These are phyloP conservation scores for Hydrolagus affinis DNA, from an alignment of 2,113 vertebrate species.

Conservation along the genomic window DNA sequence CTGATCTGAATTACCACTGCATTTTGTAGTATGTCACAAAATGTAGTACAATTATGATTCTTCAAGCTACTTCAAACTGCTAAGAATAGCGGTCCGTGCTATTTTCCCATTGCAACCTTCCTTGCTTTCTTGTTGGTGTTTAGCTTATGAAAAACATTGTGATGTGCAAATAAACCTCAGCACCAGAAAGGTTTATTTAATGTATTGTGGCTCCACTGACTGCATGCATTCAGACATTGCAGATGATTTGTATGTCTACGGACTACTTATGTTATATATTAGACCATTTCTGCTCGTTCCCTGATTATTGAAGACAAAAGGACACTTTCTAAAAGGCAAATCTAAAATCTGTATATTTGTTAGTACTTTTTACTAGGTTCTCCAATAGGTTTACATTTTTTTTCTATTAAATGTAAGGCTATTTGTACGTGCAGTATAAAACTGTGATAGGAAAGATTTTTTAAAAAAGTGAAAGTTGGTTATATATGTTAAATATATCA, in stretches of 20 bases:
- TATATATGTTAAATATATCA: no score
- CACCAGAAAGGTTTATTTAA: not conserved
- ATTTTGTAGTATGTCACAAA: not conserved
- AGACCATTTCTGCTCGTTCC: no score
- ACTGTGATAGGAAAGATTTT: no score
- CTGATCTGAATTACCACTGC: not conserved
- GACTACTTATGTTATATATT: no score
- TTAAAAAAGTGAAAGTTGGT: no score
- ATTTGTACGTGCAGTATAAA: no score
- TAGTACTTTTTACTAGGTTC: no score
- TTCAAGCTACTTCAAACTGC: not conserved
- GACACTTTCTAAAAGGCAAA: no score
- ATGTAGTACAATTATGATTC: not conserved
- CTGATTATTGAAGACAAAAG: no score
- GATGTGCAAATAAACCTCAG: constrained; percentile 23
- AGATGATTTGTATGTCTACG: not conserved
- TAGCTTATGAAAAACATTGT: not conserved
- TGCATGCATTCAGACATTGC: not conserved
- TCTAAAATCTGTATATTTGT: no score
- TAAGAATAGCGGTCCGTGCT: not conserved
- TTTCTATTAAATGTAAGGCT: no score
- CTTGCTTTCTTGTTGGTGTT: not conserved
- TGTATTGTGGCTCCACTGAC: not conserved
- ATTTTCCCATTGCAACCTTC: not conserved
- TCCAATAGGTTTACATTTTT: no score